Percentiles rank a stretch among this genome's conserved stretches.
Conservation (phyloP, 2,888 invertebrate genomes). For the Achlya flavicornis region DNA sequence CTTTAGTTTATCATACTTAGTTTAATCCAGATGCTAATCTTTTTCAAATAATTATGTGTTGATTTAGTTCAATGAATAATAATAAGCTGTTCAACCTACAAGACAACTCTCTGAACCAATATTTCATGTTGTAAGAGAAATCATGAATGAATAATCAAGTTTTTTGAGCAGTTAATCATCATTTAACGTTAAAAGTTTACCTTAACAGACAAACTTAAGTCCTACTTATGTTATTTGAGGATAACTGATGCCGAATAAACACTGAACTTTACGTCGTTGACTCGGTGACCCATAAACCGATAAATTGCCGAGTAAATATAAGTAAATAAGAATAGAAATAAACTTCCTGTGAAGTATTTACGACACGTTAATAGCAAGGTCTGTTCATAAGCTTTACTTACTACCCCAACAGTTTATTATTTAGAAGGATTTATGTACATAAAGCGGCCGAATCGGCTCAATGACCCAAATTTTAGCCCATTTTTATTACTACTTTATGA, state of each 20-base stretch:
- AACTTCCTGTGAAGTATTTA: background rate
- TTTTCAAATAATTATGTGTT: too few species aligned
- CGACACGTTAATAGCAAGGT: background rate
- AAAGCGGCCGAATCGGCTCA: constrained; percentile 48
- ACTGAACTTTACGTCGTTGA: background rate
- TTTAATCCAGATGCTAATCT: too few species aligned
- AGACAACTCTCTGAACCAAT: too few species aligned
- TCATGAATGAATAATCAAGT: background rate
- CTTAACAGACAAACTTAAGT: background rate
- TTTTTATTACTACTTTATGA: constrained; percentile 27
- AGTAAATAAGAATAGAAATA: background rate
- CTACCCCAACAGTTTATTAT: constrained; percentile 37
- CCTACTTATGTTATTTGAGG: background rate
- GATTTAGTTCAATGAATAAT: too few species aligned
- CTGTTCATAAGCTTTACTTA: constrained; percentile 19
- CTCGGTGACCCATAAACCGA: background rate
- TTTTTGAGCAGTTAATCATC: background rate
- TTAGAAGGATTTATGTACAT: constrained; percentile 25
- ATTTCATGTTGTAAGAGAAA: background rate
- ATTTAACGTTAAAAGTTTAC: background rate
- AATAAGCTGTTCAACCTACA: too few species aligned
- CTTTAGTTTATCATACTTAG: too few species aligned
- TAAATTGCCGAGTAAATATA: background rate
- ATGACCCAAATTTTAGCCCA: constrained; percentile 58
- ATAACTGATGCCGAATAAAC: background rate